Evolutionary conservation across 2,113 vertebrate genomes (phyloP).

Genomic region (Hipposideros armiger): DNA sequence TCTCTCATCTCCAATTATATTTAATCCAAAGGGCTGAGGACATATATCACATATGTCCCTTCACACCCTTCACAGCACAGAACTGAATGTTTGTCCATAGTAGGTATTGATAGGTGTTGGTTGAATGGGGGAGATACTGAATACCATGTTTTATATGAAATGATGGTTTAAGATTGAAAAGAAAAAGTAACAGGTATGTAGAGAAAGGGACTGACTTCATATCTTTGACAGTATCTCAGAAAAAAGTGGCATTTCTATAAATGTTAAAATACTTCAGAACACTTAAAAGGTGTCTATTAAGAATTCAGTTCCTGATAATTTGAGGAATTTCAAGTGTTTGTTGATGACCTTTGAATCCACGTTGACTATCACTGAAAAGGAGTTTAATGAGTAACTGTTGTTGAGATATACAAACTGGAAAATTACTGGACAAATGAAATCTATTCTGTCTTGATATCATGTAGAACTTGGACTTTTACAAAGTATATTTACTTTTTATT

Average conservation of each 20-base stretch:
- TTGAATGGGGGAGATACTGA: background rate
- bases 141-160: background rate
- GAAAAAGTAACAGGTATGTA: background rate
- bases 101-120: background rate
- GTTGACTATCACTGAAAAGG: background rate
- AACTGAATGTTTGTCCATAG: background rate
- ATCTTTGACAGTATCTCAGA: background rate
- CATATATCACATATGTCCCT: background rate
- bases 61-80: background rate
- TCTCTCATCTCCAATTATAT: background rate
- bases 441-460: background rate
- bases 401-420: background rate
- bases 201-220: background rate
- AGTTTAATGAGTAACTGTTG: background rate
- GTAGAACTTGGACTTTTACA: background rate
- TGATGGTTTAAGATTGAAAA: background rate
- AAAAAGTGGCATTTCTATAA: constrained; percentile 2
- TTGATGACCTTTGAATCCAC: background rate
- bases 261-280: constrained; percentile 23
- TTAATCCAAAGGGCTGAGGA: background rate
- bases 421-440: background rate
- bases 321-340: constrained; percentile 25
- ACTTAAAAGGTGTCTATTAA: background rate
- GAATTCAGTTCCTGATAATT: background rate
- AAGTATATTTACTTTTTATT: background rate